A percentile compares a stretch with the other conserved stretches of the same genome.
Conservation (phyloP, 2,888 invertebrate species). For the Agrochola macilenta region DNA sequence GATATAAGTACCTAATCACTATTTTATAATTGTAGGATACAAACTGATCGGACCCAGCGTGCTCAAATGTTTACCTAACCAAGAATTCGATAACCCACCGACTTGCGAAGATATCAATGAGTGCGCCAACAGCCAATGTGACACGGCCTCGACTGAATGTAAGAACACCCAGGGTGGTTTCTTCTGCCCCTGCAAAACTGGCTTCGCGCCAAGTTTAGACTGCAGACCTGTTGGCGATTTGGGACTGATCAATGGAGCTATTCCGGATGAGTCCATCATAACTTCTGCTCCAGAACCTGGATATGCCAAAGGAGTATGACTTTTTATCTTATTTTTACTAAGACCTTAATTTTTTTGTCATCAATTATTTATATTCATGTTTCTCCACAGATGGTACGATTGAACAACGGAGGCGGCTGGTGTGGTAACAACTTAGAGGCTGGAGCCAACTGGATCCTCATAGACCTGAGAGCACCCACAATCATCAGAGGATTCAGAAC, state of each 20-base stretch:
- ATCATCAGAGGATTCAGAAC: conserved; percentile 97
- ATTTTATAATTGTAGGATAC: conserved; percentile 91
- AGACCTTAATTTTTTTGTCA: neutral
- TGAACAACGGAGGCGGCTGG: conserved; percentile 96
- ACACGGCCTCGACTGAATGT: conserved; percentile 97
- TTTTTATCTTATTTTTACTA: neutral
- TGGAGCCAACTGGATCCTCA: conserved; percentile 96
- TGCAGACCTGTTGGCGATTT: conserved; percentile 97
- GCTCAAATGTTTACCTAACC: conserved; percentile 95
- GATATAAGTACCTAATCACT: neutral
- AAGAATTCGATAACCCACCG: conserved; percentile 95
- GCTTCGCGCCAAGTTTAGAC: conserved; percentile 96
- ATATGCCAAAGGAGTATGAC: conserved; percentile 94
- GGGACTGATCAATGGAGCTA: conserved; percentile 96
- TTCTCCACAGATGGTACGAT: conserved; percentile 93
- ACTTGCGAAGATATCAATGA: conserved; percentile 98
- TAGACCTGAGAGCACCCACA: conserved; percentile 97
- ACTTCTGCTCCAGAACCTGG: conserved; percentile 96
- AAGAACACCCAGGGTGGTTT: conserved; percentile 97
- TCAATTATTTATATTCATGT: conserved; percentile 27
- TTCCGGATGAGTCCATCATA: conserved; percentile 96
- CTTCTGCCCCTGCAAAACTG: conserved; percentile 96
- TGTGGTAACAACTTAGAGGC: conserved; percentile 96
- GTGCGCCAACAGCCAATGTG: conserved; percentile 97
- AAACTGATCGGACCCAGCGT: conserved; percentile 96